Percentiles rank a stretch among this genome's conserved stretches.
phyloP scores from a whole-genome alignment of 2,113 vertebrate genomes.

The Pedetes capensis region DNA sequence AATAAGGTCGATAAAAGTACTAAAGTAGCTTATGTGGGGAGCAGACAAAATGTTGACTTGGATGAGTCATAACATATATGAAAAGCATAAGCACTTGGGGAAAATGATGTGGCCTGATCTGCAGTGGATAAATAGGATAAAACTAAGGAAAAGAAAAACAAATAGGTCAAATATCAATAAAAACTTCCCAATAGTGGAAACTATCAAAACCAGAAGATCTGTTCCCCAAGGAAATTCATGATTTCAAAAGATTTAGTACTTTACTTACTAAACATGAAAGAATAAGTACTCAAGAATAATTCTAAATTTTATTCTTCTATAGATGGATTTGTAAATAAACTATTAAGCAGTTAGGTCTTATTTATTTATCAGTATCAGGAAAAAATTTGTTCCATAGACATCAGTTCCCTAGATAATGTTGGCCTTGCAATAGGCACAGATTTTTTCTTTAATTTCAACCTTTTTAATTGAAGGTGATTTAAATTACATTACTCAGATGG shows the following conservation, averaged over 20 bases:
- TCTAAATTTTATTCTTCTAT: constrained; percentile 57
- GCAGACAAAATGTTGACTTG: background rate
- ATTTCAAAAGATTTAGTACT: constrained; percentile 64
- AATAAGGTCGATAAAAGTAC: background rate
- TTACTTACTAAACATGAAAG: constrained; percentile 55
- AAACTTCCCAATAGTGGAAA: constrained; percentile 36
- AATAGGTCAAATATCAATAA: constrained; percentile 47
- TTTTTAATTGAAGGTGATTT: constrained; percentile 36
- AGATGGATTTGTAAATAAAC: constrained; percentile 58
- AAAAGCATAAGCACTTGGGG: constrained; percentile 4
- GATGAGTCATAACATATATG: constrained; percentile 28
- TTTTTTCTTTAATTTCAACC: constrained; percentile 21
- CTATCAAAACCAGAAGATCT: constrained; percentile 68
- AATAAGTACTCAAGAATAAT: constrained; percentile 56
- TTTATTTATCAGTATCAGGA: constrained; percentile 32
- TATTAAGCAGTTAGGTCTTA: constrained; percentile 18
- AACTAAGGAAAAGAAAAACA: background rate
- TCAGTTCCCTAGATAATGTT: background rate
- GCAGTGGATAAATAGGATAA: constrained; percentile 48
- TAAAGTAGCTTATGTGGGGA: background rate
- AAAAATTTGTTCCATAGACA: constrained; percentile 17
- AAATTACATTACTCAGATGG: constrained; percentile 22
- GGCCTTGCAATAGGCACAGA: background rate
- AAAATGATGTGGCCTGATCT: constrained; percentile 36
- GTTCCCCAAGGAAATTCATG: constrained; percentile 50